A percentile compares a stretch with the other conserved stretches of the same genome.
These are phyloP conservation scores for Monochamus alternatus DNA, from an alignment of 2,888 invertebrate species.

Conservation along the genomic window DNA sequence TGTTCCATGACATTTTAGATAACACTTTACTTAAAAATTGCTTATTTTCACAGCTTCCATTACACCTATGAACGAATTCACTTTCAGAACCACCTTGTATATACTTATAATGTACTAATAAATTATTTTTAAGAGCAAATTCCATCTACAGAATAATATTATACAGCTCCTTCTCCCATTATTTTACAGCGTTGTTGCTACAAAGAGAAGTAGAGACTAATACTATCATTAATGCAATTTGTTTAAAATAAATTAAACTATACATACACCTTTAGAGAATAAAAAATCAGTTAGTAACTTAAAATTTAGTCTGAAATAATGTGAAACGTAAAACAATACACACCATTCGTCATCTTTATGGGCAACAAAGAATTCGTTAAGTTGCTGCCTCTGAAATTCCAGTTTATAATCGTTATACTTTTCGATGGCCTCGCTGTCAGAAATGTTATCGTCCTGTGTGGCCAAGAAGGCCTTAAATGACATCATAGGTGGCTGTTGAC, in stretches of 20 bases:
- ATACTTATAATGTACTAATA: no score
- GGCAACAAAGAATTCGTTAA: constrained; percentile 98
- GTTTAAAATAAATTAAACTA: neutral
- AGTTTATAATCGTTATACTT: constrained; percentile 99
- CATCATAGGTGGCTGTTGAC: constrained; percentile 95
- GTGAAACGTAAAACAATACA: constrained; percentile 66
- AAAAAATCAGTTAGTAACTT: constrained; percentile 6
- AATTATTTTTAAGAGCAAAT: no score
- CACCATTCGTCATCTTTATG: constrained; percentile 99
- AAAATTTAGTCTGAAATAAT: neutral
- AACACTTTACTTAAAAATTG: no score
- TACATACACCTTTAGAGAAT: constrained; percentile 35
- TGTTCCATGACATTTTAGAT: no score
- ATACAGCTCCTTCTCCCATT: no score
- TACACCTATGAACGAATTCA: no score
- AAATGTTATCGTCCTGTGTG: constrained; percentile 97
- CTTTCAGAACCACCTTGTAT: no score
- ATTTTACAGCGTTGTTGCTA: no score
- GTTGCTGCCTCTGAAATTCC: constrained; percentile 95
- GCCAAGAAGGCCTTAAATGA: constrained; percentile 96
- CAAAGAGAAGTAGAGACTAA: no score
- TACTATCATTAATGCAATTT: neutral
- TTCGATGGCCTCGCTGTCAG: constrained; percentile 95
- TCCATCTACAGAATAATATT: no score
- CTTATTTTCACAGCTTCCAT: no score